Evolutionary conservation across 2,888 invertebrate genomes (phyloP), one percentile per base, ranked within the genome.

Genomic region (Petrolisthes cinctipes): DNA sequence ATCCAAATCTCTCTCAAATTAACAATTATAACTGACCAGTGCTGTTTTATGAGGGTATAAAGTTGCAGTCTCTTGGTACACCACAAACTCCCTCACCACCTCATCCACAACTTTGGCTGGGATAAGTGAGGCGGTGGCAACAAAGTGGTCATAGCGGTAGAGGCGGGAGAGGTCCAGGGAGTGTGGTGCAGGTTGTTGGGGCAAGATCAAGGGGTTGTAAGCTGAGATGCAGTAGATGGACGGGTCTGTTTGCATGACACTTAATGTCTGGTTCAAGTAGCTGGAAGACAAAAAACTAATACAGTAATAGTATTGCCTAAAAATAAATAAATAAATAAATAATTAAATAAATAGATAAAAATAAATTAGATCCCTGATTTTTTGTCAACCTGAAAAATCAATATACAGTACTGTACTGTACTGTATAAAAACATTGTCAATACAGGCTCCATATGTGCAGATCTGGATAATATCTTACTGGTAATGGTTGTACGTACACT

Each of bases 101-200:
- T 86, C 86, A 57, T 75, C 61, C 17, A 82, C 71, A 17, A 86
- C 51, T 20, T 66, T 78, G 5, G 37, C 54, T 4, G 79, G 79
- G 14, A 86, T 37, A 17, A 86, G 68, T 53, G 86, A 51, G 66
- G 80, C 86, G n/a, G 56, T 79, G 14, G 75, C 79, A 7, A 83
- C 56, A 14, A 86, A 86, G 71, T 86, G 86, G 5, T 86, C 86
- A 23, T 54, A 56, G 5, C 86, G 79, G 51, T 82, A 78, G 1
- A 83, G 66, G 14, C 66, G 37, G 6, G 81, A 6, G 51, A 17
- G 66, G 61, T 82, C 66, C 6, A n/a, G 71, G 66, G 2, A 4
- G 17, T 9, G 17, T 61, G 11, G 66, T 4, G 56, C 80, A 14
- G 61, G 80, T n/a, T 57, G 80, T n/a, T 5, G 17, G 1, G 80